phyloP scores from a whole-genome alignment of 2,888 invertebrate species.

The Julus scandinavius region DNA sequence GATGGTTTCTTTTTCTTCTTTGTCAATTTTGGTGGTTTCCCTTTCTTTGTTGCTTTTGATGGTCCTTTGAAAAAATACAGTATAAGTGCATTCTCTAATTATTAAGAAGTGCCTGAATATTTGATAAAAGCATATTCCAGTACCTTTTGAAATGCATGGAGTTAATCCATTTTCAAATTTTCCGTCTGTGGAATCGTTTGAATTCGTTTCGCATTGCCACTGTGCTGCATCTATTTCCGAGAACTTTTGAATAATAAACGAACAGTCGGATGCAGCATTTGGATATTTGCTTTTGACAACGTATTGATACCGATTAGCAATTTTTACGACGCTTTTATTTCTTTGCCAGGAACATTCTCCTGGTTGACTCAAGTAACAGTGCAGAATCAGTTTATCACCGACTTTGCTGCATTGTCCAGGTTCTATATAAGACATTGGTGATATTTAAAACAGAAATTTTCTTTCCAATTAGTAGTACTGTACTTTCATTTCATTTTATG shows the following conservation, averaged over 20 bases:
- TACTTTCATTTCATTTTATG: no score
- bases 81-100: background rate
- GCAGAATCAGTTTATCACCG: background rate
- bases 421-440: background rate
- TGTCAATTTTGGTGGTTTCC: no score
- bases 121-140: background rate
- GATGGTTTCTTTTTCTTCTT: no score
- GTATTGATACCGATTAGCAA: constrained; percentile 20
- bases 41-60: background rate
- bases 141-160: background rate
- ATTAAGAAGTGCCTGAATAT: no score
- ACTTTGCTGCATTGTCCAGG: background rate
- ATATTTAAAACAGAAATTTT: no score
- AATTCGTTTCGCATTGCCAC: constrained; percentile 4
- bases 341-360: background rate
- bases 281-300: background rate
- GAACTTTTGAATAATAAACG: background rate
- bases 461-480: background rate
- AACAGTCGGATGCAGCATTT: constrained; percentile 1
- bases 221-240: background rate
- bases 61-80: background rate
- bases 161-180: background rate
- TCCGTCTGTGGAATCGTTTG: background rate
- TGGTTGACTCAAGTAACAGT: background rate
- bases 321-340: background rate